Base-by-base conservation (phyloP, 2,888 invertebrate species). In the Amphiduros pacificus region DNA sequence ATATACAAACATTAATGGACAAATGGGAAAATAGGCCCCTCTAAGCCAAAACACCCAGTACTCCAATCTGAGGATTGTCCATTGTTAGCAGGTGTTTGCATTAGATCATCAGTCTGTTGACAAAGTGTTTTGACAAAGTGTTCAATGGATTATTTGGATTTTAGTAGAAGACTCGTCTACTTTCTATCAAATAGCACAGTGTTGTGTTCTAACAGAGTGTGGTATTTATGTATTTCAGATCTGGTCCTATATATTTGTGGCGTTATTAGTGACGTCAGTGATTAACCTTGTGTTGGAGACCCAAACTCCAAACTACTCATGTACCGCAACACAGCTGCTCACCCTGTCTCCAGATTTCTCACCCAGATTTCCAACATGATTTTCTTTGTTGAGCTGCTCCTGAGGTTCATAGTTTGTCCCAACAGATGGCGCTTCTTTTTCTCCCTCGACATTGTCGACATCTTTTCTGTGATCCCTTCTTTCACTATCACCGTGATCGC, bases 381-480 rank as follows among this genome's bases (percentile, higher is more conserved):
- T 51, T 58, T 58, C 50, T 17, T 58, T 9, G 24, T 58, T 4
- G 58, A 58, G 51, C 26, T 58, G 17, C 1, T 58, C 27, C 17
- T 31, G 9, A 31, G 58, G 2, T 58, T 50, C 32, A 9, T 31
- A 11, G 31, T 26, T 20, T 58, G 50, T 17, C 58, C 58, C 4
- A 6, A 20, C 2, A 48, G 32, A n/a, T 20, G 22, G 6, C 27
- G 5, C 50, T 58, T 58, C 58, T 58, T 26, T 26, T 51, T 32
- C 58, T 32, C 48, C 58, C 50, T 58, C 58, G 50, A 58, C 50
- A 26, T 58, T 24, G 17, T 58, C 20, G 58, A 58, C 22, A 22
- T 44, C n/a, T 22, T 44, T 5, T 44, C 44, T 2, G 36, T 58
- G 9, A 22, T 58, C 26, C 58, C 58, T 1, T 17, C 50, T n/a